These are phyloP conservation scores for Diorhabda elongata DNA, from an alignment of 1,140 invertebrate genomes.

Conservation along the genomic window DNA sequence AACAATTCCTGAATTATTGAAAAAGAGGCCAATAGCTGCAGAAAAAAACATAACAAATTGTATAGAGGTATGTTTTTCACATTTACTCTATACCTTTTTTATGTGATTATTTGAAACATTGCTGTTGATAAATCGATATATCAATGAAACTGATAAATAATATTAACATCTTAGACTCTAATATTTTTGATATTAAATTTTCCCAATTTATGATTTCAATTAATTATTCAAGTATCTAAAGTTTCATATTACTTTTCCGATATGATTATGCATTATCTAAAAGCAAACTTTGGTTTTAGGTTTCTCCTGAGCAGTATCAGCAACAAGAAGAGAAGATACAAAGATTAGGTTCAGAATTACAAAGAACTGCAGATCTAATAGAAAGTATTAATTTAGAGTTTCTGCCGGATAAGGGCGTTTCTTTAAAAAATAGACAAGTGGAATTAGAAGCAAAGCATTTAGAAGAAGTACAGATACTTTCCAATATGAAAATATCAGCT, in stretches of 20 bases:
- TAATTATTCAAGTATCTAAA: background rate
- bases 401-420: conserved; percentile 54
- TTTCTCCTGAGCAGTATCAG: conserved; percentile 2
- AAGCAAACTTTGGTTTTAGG: conserved; percentile 6
- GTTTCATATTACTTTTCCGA: background rate
- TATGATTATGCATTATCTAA: too few species aligned
- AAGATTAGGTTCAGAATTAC: conserved; percentile 12
- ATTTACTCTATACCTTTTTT: too few species aligned
- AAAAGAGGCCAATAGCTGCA: too few species aligned
- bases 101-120: too few species aligned
- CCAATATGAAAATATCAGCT: conserved; percentile 47
- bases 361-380: conserved; percentile 46
- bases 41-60: too few species aligned
- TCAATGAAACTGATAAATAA: too few species aligned
- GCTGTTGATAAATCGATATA: too few species aligned
- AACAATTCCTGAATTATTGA: too few species aligned
- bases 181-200: too few species aligned
- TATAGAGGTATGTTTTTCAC: too few species aligned
- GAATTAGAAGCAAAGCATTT: conserved; percentile 46
- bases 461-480: conserved; percentile 44
- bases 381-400: conserved; percentile 49
- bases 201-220: background rate
- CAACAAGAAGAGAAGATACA: conserved; percentile 15
- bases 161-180: too few species aligned
- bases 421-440: conserved; percentile 46